phyloP scores from a whole-genome alignment of 2,888 invertebrate genomes.

The Subacronicta megacephala region DNA sequence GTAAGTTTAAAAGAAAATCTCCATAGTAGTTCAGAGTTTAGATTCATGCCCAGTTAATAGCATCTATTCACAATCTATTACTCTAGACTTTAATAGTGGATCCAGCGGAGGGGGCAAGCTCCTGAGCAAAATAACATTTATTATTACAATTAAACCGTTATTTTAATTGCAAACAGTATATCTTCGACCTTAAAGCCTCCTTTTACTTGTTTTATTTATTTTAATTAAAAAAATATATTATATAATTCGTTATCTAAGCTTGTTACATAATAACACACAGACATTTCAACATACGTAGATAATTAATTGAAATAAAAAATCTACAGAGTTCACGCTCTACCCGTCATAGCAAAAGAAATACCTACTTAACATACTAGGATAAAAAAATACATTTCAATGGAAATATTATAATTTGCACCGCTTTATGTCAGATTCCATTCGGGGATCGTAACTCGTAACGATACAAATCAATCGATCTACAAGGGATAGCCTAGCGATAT shows the following conservation, averaged over 20 bases:
- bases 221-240: background rate
- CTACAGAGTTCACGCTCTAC: conserved; percentile 37
- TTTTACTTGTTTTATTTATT: conserved; percentile 1
- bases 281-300: conserved; percentile 12
- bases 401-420: conserved; percentile 28
- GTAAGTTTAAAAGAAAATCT: too few species aligned
- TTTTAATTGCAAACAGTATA: too few species aligned
- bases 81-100: too few species aligned
- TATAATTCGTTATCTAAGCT: background rate
- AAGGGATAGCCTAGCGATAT: too few species aligned
- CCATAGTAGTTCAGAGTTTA: too few species aligned
- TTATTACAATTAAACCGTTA: too few species aligned
- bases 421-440: conserved; percentile 21
- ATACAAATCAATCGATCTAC: too few species aligned
- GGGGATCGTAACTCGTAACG: too few species aligned
- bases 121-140: too few species aligned
- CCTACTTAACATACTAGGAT: conserved; percentile 1
- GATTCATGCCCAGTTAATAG: too few species aligned
- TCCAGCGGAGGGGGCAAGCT: too few species aligned
- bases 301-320: conserved; percentile 41
- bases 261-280: conserved; percentile 12
- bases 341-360: conserved; percentile 15
- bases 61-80: too few species aligned
- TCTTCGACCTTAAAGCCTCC: background rate
- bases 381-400: conserved; percentile 23